phyloP scores from a whole-genome alignment of 2,797 vertebrate species.

The Rhinella marina region DNA sequence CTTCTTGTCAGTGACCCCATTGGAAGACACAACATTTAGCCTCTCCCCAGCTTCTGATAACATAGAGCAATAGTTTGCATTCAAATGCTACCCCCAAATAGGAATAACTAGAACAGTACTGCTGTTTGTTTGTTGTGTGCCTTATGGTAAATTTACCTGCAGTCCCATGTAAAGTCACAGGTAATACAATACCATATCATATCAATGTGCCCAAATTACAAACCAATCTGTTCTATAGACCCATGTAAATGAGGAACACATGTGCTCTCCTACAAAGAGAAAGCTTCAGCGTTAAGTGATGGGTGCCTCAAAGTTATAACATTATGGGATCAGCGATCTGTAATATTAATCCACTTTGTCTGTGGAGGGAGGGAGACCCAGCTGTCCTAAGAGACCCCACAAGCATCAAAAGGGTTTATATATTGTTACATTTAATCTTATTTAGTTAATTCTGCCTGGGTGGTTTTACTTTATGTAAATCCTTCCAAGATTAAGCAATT shows the following conservation, averaged over 20 bases:
- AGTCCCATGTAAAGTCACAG: neutral
- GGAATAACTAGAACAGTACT: too few relatives aligned
- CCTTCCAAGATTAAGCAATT: slow-evolving; percentile 36
- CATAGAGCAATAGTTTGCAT: neutral
- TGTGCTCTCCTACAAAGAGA: neutral
- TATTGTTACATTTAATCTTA: slow-evolving; percentile 47
- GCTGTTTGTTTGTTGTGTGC: neutral
- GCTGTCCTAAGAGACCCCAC: slow-evolving; percentile 51
- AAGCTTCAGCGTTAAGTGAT: neutral
- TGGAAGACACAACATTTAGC: neutral
- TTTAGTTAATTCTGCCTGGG: slow-evolving; percentile 49
- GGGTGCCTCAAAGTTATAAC: neutral
- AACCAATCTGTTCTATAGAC: neutral
- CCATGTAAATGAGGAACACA: neutral
- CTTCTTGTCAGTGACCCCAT: neutral
- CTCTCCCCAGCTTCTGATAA: neutral
- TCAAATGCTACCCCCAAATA: neutral
- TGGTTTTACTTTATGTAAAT: slow-evolving; percentile 32
- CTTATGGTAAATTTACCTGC: neutral
- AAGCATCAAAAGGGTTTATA: slow-evolving; percentile 36
- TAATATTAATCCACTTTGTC: slow-evolving; percentile 52
- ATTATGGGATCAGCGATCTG: slow-evolving; percentile 32
- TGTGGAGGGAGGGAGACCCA: neutral
- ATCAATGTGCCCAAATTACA: neutral
- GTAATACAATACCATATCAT: neutral